Percentiles rank a stretch among this genome's conserved stretches.
Evolutionary conservation across 2,797 vertebrate genomes (phyloP).

Genomic region (Mareca strepera): DNA sequence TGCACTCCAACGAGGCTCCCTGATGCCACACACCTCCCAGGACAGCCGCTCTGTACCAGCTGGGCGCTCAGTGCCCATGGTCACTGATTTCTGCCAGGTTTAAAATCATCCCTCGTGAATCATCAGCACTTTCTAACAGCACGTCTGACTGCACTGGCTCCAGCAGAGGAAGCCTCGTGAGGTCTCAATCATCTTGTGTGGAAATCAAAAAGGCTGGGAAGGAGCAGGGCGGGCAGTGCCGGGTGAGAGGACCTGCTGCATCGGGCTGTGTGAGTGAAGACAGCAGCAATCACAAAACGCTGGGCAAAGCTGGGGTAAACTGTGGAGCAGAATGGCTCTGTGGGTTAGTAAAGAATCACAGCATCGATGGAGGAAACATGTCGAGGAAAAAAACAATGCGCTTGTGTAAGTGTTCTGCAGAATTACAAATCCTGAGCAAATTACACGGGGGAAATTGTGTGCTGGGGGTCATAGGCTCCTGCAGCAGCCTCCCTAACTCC

Average conservation of each 20-base stretch:
- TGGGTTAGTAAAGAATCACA: not conserved
- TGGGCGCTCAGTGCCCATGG: accelerated
- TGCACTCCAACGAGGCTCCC: accelerated
- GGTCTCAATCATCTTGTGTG: not conserved
- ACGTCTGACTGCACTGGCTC: no score
- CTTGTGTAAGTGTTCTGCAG: not conserved
- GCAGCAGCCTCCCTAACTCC: no score
- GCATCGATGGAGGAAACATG: accelerated
- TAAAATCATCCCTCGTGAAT: not conserved
- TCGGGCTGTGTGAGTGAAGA: not conserved
- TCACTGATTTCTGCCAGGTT: not conserved
- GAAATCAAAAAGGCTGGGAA: not conserved
- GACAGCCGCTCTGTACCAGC: not conserved
- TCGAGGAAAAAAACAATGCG: accelerated
- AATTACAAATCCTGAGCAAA: not conserved
- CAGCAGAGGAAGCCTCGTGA: not conserved
- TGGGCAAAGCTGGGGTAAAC: not conserved
- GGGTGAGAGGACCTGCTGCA: not conserved
- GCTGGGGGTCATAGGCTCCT: no score
- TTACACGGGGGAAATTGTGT: accelerated
- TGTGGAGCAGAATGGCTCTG: not conserved
- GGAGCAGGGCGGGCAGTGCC: not conserved
- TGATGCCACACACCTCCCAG: not conserved
- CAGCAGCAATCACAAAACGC: accelerated
- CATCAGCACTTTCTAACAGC: accelerated